These are phyloP conservation scores for Anneissia japonica DNA, from an alignment of 35 echinoderm and acorn worm species.

Conservation along the genomic window DNA sequence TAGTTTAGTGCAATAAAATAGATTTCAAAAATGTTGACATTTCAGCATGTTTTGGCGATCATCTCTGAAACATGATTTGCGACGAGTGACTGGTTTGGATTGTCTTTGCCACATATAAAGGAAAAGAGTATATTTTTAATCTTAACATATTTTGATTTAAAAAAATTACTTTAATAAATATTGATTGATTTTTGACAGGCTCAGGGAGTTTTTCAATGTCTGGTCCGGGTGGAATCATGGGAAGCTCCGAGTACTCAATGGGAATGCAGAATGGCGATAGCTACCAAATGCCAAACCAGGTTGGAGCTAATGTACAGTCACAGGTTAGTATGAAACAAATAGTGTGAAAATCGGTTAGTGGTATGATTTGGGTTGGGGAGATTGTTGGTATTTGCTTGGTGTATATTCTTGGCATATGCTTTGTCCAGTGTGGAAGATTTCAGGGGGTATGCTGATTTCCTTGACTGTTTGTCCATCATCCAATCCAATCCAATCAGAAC, in stretches of 20 bases:
- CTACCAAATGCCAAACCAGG: constrained; percentile 87
- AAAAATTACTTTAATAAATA: neutral
- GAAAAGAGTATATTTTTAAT: constrained; percentile 1
- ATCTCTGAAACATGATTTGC: neutral
- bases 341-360: no score
- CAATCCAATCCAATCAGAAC: no score
- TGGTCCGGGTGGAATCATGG: constrained; percentile 45
- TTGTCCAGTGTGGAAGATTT: no score
- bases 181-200: constrained; percentile 15
- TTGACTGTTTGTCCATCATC: no score
- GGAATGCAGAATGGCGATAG: constrained; percentile 85
- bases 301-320: constrained; percentile 63
- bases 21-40: neutral
- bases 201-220: constrained; percentile 60
- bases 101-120: neutral
- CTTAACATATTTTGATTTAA: neutral
- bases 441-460: no score
- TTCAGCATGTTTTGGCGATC: neutral
- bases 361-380: no score
- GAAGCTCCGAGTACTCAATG: constrained; percentile 61
- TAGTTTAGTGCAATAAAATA: no score
- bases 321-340: constrained; percentile 66
- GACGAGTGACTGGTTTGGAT: neutral
- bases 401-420: no score
- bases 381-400: no score